Conservation (phyloP, 2,888 invertebrate species). For the Chydorus sphaericus region DNA sequence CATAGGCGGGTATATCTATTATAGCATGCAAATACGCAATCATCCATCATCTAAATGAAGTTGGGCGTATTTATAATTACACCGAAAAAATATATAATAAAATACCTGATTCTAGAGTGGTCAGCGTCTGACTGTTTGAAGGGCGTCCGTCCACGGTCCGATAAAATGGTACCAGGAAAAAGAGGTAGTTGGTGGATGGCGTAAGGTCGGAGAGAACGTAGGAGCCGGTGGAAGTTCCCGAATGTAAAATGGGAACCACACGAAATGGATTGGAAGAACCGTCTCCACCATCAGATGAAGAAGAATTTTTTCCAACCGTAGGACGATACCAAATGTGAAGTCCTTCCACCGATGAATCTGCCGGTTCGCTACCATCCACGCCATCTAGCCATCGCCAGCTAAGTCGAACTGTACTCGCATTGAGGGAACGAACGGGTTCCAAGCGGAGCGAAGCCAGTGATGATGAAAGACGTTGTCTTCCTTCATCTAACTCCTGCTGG, state of each 20-base stretch:
- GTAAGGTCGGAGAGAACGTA: conserved; percentile 58
- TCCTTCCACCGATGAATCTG: conserved; percentile 9
- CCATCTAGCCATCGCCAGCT: conserved; percentile 51
- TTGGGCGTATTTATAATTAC: background rate
- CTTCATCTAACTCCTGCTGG: conserved; percentile 10
- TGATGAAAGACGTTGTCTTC: conserved; percentile 20
- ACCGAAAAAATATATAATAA: background rate
- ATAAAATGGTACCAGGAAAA: conserved; percentile 82
- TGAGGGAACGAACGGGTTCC: conserved; percentile 44
- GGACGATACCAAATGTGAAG: conserved; percentile 13
- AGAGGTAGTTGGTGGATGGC: conserved; percentile 78
- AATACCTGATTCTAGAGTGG: conserved; percentile 61
- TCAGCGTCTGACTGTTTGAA: conserved; percentile 71
- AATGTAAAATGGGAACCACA: conserved; percentile 5
- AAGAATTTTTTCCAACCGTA: background rate
- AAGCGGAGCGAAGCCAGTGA: conserved; percentile 50
- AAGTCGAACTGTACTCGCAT: conserved; percentile 60
- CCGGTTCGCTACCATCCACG: background rate
- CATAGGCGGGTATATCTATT: too few species aligned
- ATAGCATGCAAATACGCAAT: too few species aligned
- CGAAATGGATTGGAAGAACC: conserved; percentile 4
- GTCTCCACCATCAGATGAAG: background rate
- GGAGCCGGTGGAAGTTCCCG: background rate
- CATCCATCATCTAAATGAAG: too few species aligned
- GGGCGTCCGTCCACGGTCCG: conserved; percentile 78